These are phyloP conservation scores for Sebastes cheni DNA, from an alignment of 2,797 vertebrate species.

Conservation along the genomic window DNA sequence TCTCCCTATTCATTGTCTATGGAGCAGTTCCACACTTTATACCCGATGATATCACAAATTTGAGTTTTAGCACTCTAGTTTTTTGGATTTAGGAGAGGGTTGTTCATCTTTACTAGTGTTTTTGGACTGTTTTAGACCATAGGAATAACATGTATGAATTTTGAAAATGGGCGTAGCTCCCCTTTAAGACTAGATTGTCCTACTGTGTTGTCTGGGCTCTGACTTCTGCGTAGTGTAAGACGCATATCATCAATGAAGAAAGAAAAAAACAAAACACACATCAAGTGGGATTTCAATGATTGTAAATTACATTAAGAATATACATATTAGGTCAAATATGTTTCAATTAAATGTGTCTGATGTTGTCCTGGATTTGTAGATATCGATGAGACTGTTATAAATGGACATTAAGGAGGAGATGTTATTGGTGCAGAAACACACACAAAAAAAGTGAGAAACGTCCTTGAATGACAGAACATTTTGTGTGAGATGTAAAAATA, in stretches of 20 bases:
- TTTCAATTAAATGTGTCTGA: too few relatives aligned
- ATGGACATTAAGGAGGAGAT: background rate
- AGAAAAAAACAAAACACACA: background rate
- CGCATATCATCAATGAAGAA: background rate
- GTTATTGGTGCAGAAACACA: background rate
- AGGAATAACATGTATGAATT: too few relatives aligned
- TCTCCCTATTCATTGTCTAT: too few relatives aligned
- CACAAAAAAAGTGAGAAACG: background rate
- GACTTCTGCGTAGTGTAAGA: background rate
- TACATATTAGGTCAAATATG: too few relatives aligned
- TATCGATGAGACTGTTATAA: background rate
- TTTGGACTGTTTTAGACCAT: too few relatives aligned
- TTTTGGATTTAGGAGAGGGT: too few relatives aligned
- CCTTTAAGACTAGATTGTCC: background rate
- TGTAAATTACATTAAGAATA: background rate
- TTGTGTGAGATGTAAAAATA: background rate
- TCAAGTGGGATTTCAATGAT: background rate
- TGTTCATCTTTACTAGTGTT: too few relatives aligned
- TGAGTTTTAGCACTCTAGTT: too few relatives aligned
- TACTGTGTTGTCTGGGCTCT: background rate
- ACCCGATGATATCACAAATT: too few relatives aligned
- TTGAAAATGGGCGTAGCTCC: too few relatives aligned
- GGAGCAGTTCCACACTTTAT: too few relatives aligned
- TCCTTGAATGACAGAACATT: background rate
- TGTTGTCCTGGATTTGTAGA: background rate